Base-by-base conservation (phyloP, 2,888 invertebrate genomes). In the Drosophila quinaria region DNA sequence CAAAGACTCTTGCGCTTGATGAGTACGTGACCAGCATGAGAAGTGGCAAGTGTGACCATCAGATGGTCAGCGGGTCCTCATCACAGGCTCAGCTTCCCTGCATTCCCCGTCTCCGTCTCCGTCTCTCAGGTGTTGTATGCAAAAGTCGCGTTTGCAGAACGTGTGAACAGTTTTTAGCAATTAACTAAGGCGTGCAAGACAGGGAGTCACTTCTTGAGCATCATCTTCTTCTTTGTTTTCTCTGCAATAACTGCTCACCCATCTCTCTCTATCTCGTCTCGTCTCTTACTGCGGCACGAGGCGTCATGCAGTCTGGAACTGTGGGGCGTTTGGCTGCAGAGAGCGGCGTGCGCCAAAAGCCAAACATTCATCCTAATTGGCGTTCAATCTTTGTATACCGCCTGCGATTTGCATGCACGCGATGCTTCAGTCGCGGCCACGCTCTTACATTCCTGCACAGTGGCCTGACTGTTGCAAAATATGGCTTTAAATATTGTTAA, bases 321-420 rank as follows among this genome's bases (percentile, higher is more conserved):
- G 63, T 62, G 51, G 60, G 54, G 68, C 46, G 66, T 70, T 69
- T 58, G 51, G 37, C 9, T 25, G 55, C 44, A 44, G 64, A 70
- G 65, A 73, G 77, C 84, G 71, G 77, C 79, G 77, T 74, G 82
- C 78, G 78, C 72, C 82, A 82, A 72, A 78, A 77, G 79, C 89
- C 90, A 91, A 92, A 92, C 92, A 92, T 91, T 92, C 90, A 91
- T 90, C 91, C 92, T 92, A 92, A 92, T 92, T 92, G 92, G 92
- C 91, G 92, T 92, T 92, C 89, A 85, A 91, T 90, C 90, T 90
- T 89, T 90, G 74, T 54, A 77, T 74, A 63, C 73, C 70, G 79
- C 73, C 69, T 69, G 75, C 80, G 78, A 90, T 87, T 85, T 86
- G 87, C 86, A 86, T 86, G 87, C 89, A 84, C 90, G 76, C 76